A percentile compares a stretch with the other conserved stretches of the same genome.
These are phyloP conservation scores for Colistium nudipinnis DNA, from an alignment of 2,113 vertebrate species.

Conservation along the genomic window DNA sequence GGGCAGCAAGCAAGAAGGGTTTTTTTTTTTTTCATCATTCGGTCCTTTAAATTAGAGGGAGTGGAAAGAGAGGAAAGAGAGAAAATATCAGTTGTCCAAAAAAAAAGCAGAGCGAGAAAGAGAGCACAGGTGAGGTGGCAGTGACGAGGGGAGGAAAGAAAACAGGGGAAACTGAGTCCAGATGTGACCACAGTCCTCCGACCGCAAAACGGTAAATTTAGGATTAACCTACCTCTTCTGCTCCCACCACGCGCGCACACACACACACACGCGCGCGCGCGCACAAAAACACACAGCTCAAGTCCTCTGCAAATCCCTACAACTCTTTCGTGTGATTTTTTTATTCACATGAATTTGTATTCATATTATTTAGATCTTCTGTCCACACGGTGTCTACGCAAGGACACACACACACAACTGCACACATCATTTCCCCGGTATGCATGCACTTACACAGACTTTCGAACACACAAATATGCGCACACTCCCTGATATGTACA, in stretches of 20 bases:
- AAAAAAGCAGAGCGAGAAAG: background rate
- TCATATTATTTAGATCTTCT: conserved; percentile 40
- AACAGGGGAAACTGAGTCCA: conserved; percentile 68
- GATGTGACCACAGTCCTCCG: conserved; percentile 68
- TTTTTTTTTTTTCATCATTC: too few species aligned
- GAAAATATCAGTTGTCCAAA: background rate
- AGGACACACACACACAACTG: conserved; percentile 9
- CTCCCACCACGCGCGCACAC: conserved; percentile 40
- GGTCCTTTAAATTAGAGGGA: conserved; percentile 4
- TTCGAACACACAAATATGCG: conserved; percentile 18
- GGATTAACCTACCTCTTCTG: conserved; percentile 67
- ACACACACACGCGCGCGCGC: conserved; percentile 30
- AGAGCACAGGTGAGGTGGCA: conserved; percentile 56
- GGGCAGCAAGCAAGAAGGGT: background rate
- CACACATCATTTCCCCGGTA: conserved; percentile 5
- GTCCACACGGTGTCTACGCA: background rate
- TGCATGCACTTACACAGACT: conserved; percentile 35
- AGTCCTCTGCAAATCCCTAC: conserved; percentile 43
- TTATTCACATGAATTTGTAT: conserved; percentile 38
- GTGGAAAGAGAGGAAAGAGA: background rate
- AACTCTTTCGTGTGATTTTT: conserved; percentile 17
- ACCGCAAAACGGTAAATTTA: conserved; percentile 73
- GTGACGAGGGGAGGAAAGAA: conserved; percentile 60
- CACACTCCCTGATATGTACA: conserved; percentile 42
- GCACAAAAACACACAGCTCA: conserved; percentile 40